Percentiles rank a stretch among this genome's conserved stretches.
These are phyloP conservation scores for Hirudinaria manillensis DNA, from an alignment of 2,888 invertebrate genomes.

Conservation along the genomic window DNA sequence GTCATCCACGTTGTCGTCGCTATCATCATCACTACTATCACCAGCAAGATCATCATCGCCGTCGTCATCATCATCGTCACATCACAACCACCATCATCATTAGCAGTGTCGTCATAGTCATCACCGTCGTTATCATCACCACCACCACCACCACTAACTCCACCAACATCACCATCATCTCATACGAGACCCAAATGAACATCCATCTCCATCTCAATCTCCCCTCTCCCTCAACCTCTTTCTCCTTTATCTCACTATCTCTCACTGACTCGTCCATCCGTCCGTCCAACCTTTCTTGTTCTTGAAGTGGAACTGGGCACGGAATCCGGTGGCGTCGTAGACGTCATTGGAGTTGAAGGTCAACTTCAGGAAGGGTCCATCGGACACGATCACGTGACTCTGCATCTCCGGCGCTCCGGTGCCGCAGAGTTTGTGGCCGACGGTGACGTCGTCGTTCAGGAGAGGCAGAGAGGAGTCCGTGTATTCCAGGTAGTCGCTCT, in stretches of 20 bases:
- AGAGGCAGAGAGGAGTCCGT: neutral
- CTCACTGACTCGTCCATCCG: no score
- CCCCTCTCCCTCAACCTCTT: no score
- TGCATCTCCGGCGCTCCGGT: constrained; percentile 3
- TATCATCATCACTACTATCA: constrained; percentile 4
- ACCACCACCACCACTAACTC: neutral
- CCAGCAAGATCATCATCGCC: neutral
- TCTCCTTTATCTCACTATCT: no score
- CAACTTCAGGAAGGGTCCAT: constrained; percentile 13
- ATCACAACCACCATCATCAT: no score
- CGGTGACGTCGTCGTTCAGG: constrained; percentile 13
- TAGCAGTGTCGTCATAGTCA: neutral
- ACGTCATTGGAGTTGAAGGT: constrained; percentile 10
- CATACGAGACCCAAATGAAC: neutral
- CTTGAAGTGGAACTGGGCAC: constrained; percentile 10
- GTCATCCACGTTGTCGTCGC: no score
- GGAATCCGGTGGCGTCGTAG: constrained; percentile 12
- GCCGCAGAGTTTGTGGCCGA: constrained; percentile 5
- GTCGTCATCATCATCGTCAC: neutral
- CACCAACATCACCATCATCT: neutral
- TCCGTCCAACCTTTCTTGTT: neutral
- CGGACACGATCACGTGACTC: constrained; percentile 9
- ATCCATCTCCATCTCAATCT: neutral
- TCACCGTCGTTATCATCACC: neutral
- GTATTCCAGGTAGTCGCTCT: constrained; percentile 19